Percentiles rank a stretch among this genome's conserved stretches.
phyloP scores from a whole-genome alignment of 2,888 invertebrate genomes.

The Ptychoptera contaminata region DNA sequence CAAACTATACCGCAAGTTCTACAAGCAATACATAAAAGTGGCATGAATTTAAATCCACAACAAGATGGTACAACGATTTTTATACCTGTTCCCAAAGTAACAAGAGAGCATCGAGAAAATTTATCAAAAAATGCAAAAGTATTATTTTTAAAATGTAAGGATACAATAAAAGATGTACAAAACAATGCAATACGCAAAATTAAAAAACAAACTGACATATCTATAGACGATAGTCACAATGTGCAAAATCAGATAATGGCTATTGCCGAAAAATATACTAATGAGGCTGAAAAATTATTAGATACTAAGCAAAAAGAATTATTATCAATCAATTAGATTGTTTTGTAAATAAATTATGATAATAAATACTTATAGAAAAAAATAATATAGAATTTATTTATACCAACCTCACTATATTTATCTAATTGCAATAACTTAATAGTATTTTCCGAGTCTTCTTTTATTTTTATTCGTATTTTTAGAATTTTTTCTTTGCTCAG shows the following conservation, averaged over 20 bases:
- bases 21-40: slow-evolving; percentile 60
- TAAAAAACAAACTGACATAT: slow-evolving; percentile 51
- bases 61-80: slow-evolving; percentile 86
- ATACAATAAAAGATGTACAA: slow-evolving; percentile 58
- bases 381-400: neutral
- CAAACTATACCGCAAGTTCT: slow-evolving; percentile 69
- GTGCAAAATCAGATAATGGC: slow-evolving; percentile 53
- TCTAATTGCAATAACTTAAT: slow-evolving; percentile 18
- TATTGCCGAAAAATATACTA: slow-evolving; percentile 49
- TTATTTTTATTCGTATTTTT: slow-evolving; percentile 20
- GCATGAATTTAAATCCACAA: slow-evolving; percentile 85
- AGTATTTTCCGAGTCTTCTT: slow-evolving; percentile 19
- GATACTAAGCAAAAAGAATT: slow-evolving; percentile 61
- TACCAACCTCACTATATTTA: slow-evolving; percentile 18
- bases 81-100: slow-evolving; percentile 81
- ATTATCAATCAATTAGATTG: slow-evolving; percentile 24
- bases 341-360: neutral
- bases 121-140: slow-evolving; percentile 78
- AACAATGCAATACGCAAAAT: slow-evolving; percentile 52
- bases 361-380: slow-evolving; percentile 1
- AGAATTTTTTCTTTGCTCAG: slow-evolving; percentile 24
- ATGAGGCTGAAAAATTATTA: slow-evolving; percentile 46
- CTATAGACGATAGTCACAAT: slow-evolving; percentile 51
- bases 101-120: slow-evolving; percentile 80
- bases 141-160: slow-evolving; percentile 62